Evolutionary conservation across 2,113 vertebrate species (phyloP).

Genomic region (Triplophysa dalaica): DNA sequence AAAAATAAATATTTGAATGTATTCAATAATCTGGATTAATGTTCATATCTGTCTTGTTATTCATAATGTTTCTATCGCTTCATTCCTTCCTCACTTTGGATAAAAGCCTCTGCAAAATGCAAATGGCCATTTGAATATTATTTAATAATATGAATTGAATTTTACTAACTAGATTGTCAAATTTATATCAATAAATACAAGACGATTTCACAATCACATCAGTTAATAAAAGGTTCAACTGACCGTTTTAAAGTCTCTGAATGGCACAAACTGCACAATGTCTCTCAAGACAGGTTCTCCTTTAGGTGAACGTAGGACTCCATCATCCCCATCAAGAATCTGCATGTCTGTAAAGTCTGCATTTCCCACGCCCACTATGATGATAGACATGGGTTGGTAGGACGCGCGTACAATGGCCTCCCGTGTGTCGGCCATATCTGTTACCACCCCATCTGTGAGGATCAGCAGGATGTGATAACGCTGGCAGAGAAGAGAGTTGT

Average conservation of each 20-base stretch:
- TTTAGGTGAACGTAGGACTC: conserved; percentile 83
- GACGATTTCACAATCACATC: neutral
- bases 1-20: too few species aligned
- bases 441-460: conserved; percentile 92
- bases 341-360: conserved; percentile 97
- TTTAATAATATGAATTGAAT: too few species aligned
- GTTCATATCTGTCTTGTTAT: too few species aligned
- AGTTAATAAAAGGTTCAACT: conserved; percentile 59
- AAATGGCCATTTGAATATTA: too few species aligned
- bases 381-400: conserved; percentile 92
- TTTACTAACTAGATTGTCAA: too few species aligned
- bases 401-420: conserved; percentile 92
- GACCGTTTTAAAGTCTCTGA: conserved; percentile 94
- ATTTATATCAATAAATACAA: neutral
- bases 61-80: too few species aligned
- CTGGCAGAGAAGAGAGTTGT: conserved; percentile 66
- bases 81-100: too few species aligned
- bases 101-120: too few species aligned
- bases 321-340: conserved; percentile 89
- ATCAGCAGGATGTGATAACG: conserved; percentile 94
- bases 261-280: conserved; percentile 94
- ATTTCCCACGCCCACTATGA: conserved; percentile 93
- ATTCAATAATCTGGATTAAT: too few species aligned
- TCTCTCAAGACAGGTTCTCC: conserved; percentile 88
- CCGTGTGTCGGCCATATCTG: conserved; percentile 90